Evolutionary conservation across 2,797 vertebrate genomes (phyloP), one percentile per base, ranked within the genome.

Genomic region (Xyrichtys novacula): DNA sequence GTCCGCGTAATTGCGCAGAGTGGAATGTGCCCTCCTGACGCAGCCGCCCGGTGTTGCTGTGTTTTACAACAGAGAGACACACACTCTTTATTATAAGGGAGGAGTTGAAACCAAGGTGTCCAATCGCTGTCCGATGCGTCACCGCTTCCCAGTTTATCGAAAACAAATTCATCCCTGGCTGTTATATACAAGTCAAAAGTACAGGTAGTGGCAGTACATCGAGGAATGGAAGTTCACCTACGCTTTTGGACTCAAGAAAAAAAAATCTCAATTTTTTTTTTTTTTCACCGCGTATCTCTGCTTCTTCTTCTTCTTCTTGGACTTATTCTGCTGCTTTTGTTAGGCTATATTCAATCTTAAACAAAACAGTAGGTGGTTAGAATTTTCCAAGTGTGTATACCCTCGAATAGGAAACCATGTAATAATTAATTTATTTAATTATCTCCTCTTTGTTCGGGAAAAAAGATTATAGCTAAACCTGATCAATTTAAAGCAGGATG

Each of bases 51-150:
- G 94, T 94, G 94, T 94, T 91, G 94, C 94, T 96, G 95, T 95
- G 95, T 95, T 95, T 95, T 93, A 96, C 95, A 95, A 95, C 95
- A 92, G 90, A 90, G 93, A 95, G 94, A 91, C 92, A 93, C 94
- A 90, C 91, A 91, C 95, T 93, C 96, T 95, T 96, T 96, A 96
- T 95, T 95, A 96, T 95, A 95, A 96, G 96, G 97, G 96, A 96
- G 97, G 97, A 95, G 94, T 95, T 92, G 93, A 91, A 87, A 86
- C 88, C 93, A 88, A 92, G 89, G 92, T 92, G 95, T 94, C 96
- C 98, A 98, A 99, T 98, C 94, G 93, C 91, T 89, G 94, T 89
- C 78, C 90, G 93, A 91, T 91, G 94, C 97, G 97, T 97, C 97
- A 98, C 94, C 85, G 91, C 93, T 90, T 92, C 86, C 70, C 92